Base-by-base conservation (phyloP, 1,140 invertebrate genomes). In the Asbolus verrucosus region DNA sequence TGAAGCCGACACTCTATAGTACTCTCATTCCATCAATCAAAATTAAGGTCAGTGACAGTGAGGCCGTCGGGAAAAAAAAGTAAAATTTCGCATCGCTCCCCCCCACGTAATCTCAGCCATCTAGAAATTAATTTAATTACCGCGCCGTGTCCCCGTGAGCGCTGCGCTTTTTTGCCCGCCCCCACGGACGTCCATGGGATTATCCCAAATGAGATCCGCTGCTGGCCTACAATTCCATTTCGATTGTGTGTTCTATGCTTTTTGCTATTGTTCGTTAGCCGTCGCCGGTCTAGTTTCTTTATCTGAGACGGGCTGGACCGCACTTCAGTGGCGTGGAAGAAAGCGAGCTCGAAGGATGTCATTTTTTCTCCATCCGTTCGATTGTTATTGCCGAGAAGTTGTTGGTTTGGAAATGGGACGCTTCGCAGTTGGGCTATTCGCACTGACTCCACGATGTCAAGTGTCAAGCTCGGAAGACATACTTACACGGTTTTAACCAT, bases 41-140 rank as follows among this genome's bases (percentile, higher is more conserved):
- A 66, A 66, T 66, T 66, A 66, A 66, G 63, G 63, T 66, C 63
- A 66, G 63, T 36, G 63, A 66, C 63, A 66, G 63, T 39, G 46
- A 54, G 46, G 46, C 14, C 13, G 46, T 21, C 8, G 19, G 13
- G 11, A 15, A 54, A 54, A 54, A 54, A 54, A 54, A 54, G 46
- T 54, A 54, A 54, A 54, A 54, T 54, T 54, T 54, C 21, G 39
- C 39, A 24, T 54, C 33, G 5, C 33, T 36, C 11, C 33, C 33
- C 46, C 21, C 46, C 19, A 27, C 46, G 18, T 54, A 54, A 54
- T 54, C 46, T n/a, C 46, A 11, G 9, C 46, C 46, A 54, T 54
- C 46, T 54, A 54, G 46, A 54, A 54, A 54, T 54, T 54, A 54
- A 54, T 54, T 54, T 54, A 54, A 54, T 54, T 54, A 24, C 21